Percentiles rank a stretch among this genome's conserved stretches.
Evolutionary conservation across 1,140 invertebrate genomes (phyloP).

Genomic region (Conus betulinus): DNA sequence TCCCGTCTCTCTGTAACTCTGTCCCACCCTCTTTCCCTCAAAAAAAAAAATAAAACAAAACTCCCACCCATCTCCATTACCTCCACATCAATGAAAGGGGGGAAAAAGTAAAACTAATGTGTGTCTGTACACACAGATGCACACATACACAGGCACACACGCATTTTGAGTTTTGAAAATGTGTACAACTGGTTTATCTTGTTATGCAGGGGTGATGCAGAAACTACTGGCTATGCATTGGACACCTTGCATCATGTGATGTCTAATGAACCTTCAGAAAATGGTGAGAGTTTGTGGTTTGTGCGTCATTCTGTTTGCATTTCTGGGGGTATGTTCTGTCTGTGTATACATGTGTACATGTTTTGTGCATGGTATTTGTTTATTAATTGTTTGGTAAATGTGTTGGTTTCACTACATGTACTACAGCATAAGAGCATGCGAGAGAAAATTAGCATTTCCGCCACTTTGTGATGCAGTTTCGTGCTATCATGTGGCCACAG

Average conservation of each 20-base stretch:
- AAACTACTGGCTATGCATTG: conserved; percentile 93
- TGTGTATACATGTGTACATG: too few relatives aligned
- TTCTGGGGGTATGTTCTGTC: too few relatives aligned
- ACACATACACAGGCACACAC: not conserved
- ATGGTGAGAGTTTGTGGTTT: conserved; percentile 59
- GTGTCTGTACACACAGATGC: not conserved
- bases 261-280: conserved; percentile 84
- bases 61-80: not conserved
- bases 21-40: not conserved
- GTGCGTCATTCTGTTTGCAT: too few relatives aligned
- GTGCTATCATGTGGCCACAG: too few relatives aligned
- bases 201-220: conserved; percentile 84
- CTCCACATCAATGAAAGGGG: not conserved
- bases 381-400: too few relatives aligned
- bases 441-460: too few relatives aligned
- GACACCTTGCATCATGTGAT: conserved; percentile 95
- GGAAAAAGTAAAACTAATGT: too few relatives aligned
- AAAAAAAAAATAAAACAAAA: not conserved
- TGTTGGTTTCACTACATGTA: too few relatives aligned
- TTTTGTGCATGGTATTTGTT: too few relatives aligned
- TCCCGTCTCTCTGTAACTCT: too few relatives aligned
- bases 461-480: too few relatives aligned
- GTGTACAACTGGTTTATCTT: not conserved
- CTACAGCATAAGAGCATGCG: too few relatives aligned
- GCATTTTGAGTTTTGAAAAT: not conserved